Evolutionary conservation across 1,140 invertebrate species (phyloP), one percentile per base, ranked within the genome.

Genomic region (Tachypleus tridentatus): DNA sequence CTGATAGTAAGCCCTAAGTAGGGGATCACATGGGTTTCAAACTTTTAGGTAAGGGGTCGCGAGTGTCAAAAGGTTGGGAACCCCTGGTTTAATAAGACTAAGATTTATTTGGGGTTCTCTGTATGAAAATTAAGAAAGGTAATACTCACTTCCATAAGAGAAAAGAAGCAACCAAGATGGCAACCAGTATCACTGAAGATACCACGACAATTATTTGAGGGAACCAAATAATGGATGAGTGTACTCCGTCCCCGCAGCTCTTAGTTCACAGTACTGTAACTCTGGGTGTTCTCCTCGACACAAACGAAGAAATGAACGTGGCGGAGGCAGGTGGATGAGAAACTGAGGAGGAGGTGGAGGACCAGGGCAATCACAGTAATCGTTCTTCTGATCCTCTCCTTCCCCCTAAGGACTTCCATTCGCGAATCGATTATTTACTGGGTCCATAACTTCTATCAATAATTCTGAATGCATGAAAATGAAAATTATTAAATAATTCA

Each of bases 131-230:
- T 29, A 29, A 29, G 29, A 29, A 29, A 29, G n/a, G n/a, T n/a
- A n/a, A n/a, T 48, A 67, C 69, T 70, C 64, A 70, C 69, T 68
- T 70, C 69, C 69, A 70, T 3, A 70, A 60, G 8, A 70, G 62
- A 48, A 70, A 68, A 47, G 67, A 65, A 6, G 67, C 64, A n/a
- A 70, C 67, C 5, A 70, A 58, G 4, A 70, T 54, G 4, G 67
- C 64, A 11, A 70, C 69, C 11, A 70, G 64, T 4, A 68, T 57
- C 47, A 70, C 60, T 9, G 67, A 67, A 5, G 69, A 68, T 29
- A 64, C 65, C 11, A 70, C 66, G 9, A 64, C 69, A 48, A 70
- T 70, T 57, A 70, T 65, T 50, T 67, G 47, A 70, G 47, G 57
- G 67, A 68, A 51, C 67, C 67, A 59, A 70, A 68, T 29, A 62